Percentiles rank a stretch among this genome's conserved stretches.
Evolutionary conservation across 2,797 vertebrate species (phyloP).

Genomic region (Aulostomus chinensis): DNA sequence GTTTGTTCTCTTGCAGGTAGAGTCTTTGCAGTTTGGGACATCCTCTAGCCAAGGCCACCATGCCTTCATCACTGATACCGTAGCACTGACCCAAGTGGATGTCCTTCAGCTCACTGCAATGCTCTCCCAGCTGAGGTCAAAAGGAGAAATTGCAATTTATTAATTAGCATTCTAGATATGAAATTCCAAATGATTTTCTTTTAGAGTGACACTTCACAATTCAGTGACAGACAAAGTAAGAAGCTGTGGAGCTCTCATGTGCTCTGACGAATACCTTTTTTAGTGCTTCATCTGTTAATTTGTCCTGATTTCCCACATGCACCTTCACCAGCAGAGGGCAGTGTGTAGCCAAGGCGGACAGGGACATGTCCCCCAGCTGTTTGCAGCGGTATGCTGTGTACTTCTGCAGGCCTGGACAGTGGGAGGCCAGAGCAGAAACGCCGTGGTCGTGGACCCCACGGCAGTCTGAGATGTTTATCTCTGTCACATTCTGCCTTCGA

Average conservation of each 20-base stretch:
- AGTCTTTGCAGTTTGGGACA: conserved; percentile 94
- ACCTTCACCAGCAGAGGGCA: conserved; percentile 96
- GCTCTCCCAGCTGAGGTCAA: conserved; percentile 85
- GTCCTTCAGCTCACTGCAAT: conserved; percentile 93
- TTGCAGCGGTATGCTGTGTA: conserved; percentile 98
- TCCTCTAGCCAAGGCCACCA: conserved; percentile 92
- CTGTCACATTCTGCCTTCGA: conserved; percentile 94
- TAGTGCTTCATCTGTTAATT: conserved; percentile 91
- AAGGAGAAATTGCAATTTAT: neutral
- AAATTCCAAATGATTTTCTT: no score
- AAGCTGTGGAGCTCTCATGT: neutral
- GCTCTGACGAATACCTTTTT: conserved; percentile 84
- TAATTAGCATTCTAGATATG: no score
- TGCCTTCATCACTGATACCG: conserved; percentile 94
- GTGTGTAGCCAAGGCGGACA: conserved; percentile 88
- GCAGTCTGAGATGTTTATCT: conserved; percentile 98
- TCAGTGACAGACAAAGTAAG: neutral
- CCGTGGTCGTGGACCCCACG: conserved; percentile 93
- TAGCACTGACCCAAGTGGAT: conserved; percentile 98
- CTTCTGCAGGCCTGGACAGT: conserved; percentile 91
- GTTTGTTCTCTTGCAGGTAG: conserved; percentile 99
- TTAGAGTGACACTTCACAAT: no score
- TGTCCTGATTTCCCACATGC: conserved; percentile 98
- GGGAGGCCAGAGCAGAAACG: conserved; percentile 89
- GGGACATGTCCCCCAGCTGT: conserved; percentile 92